A percentile compares a stretch with the other conserved stretches of the same genome.
Evolutionary conservation across 2,113 vertebrate species (phyloP).

Genomic region (Odontophorus gujanensis): DNA sequence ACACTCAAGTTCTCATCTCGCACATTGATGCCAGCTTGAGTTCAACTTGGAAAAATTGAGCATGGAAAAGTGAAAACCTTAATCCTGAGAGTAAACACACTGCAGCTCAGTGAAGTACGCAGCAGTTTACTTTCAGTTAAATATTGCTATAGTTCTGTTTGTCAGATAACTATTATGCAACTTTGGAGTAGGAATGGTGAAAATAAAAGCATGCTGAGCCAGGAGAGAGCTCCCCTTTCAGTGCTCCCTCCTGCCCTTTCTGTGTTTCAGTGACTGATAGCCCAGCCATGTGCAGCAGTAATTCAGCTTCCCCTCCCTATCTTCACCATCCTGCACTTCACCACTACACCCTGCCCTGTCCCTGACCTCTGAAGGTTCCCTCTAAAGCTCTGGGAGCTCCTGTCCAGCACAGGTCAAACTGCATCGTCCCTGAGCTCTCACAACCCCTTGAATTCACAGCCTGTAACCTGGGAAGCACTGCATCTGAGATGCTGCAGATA

Average conservation of each 20-base stretch:
- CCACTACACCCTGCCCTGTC: not conserved
- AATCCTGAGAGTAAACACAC: not conserved
- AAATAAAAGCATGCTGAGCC: not conserved
- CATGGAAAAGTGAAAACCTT: not conserved
- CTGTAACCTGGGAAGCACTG: not conserved
- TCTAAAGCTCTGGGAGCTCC: not conserved
- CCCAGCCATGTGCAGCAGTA: not conserved
- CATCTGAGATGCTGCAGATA: not conserved
- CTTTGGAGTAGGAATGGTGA: slow-evolving; percentile 16
- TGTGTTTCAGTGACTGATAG: not conserved
- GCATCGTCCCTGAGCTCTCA: not conserved
- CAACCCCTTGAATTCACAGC: not conserved
- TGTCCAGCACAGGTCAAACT: not conserved
- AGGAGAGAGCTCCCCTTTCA: not conserved
- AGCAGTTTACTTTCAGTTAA: slow-evolving; percentile 36
- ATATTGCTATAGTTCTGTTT: slow-evolving; percentile 36
- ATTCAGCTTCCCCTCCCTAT: not conserved
- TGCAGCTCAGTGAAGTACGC: not conserved
- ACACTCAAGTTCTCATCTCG: not conserved
- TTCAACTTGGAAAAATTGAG: not conserved
- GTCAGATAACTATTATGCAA: slow-evolving; percentile 54
- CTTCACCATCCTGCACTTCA: not conserved
- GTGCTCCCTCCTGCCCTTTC: not conserved
- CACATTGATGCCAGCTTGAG: not conserved
- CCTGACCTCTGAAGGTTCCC: not conserved